These are phyloP conservation scores for Brachynemurus nebulosus DNA, from an alignment of 2,888 invertebrate genomes.

Conservation along the genomic window DNA sequence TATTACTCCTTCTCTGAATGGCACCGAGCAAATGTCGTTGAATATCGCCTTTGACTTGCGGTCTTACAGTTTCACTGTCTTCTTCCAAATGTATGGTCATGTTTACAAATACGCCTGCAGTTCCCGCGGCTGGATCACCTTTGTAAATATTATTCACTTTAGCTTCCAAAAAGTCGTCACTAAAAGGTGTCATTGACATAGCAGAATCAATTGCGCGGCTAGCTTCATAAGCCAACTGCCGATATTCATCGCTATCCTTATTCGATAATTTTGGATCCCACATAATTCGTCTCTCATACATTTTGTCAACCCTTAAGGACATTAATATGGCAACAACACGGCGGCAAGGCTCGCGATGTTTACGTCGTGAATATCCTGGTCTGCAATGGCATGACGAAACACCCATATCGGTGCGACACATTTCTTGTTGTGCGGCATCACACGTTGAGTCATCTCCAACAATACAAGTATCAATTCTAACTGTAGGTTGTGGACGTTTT, in stretches of 20 bases:
- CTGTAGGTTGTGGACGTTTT: conserved; percentile 54
- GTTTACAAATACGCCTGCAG: conserved; percentile 71
- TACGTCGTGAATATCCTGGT: conserved; percentile 57
- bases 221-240: conserved; percentile 72
- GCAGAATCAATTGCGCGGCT: conserved; percentile 83
- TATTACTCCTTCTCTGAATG: conserved; percentile 68
- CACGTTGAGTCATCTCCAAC: conserved; percentile 88
- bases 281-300: conserved; percentile 64
- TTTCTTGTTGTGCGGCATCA: conserved; percentile 75
- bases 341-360: conserved; percentile 62
- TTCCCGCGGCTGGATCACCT: conserved; percentile 50
- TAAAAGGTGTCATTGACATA: conserved; percentile 84
- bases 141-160: conserved; percentile 65
- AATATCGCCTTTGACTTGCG: conserved; percentile 57
- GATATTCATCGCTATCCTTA: conserved; percentile 64
- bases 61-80: conserved; percentile 53
- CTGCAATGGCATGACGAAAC: conserved; percentile 82
- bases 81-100: conserved; percentile 70
- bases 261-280: conserved; percentile 67
- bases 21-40: conserved; percentile 75
- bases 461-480: conserved; percentile 84
- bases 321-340: conserved; percentile 65
- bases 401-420: conserved; percentile 68
- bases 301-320: conserved; percentile 66
- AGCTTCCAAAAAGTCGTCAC: conserved; percentile 72